Evolutionary conservation across 2,888 invertebrate species (phyloP).

Genomic region (Mythimna ferrago): DNA sequence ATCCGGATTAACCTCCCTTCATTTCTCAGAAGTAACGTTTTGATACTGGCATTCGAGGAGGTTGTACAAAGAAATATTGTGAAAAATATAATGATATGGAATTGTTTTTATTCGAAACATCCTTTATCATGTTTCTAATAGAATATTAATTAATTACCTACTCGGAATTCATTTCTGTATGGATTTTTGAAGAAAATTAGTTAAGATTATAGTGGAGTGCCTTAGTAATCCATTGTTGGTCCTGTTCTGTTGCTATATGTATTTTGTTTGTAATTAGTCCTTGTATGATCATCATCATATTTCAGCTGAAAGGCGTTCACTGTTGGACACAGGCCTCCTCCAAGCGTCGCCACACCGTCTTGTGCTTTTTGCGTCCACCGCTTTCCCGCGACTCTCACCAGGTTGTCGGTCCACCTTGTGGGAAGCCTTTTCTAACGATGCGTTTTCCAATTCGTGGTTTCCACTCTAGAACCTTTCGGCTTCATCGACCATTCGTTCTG

Average conservation of each 20-base stretch:
- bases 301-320: too few species aligned
- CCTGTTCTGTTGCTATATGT: neutral
- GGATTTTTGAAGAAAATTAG: neutral
- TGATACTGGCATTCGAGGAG: conserved; percentile 45
- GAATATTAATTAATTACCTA: conserved; percentile 10
- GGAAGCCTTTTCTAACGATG: too few species aligned
- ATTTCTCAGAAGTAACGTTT: conserved; percentile 61
- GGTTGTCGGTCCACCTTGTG: too few species aligned
- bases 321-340: too few species aligned
- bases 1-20: conserved; percentile 67
- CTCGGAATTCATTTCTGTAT: neutral
- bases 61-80: conserved; percentile 40
- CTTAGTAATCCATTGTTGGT: neutral
- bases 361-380: too few species aligned
- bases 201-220: neutral
- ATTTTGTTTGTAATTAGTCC: neutral
- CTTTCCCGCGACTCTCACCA: too few species aligned
- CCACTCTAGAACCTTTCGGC: too few species aligned
- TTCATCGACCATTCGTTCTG: too few species aligned
- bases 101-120: conserved; percentile 19
- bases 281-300: neutral
- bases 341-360: too few species aligned
- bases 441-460: too few species aligned
- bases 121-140: conserved; percentile 3
- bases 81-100: conserved; percentile 26